Base-by-base conservation (phyloP, 2,113 vertebrate species). In the Phrynosoma platyrhinos region DNA sequence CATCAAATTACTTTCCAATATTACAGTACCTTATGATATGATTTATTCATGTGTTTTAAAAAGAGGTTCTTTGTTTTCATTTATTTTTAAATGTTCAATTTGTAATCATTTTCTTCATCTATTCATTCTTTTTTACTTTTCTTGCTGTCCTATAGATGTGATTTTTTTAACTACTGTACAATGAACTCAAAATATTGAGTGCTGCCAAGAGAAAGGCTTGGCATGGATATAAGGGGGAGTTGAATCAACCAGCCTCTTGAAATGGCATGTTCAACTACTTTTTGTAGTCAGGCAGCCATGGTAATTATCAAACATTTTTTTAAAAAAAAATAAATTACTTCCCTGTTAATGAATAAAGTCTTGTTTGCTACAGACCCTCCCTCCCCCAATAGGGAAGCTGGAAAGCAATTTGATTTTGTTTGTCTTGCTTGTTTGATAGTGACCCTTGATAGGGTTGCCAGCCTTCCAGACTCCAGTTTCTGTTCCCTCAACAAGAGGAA, bases 261-360 rank as follows among this genome's bases (percentile, higher is more conserved):
- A 76, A 77, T 62, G 53, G n/a, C 69, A 86, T 6, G 79, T 58
- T 86, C 71, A 55, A 47, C 79, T 82, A 78, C 79, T 86, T 90
- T 83, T 47, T 78, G 47, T 72, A 82, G 62, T 36, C 47, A 71
- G 32, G 77, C 32, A 82, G n/a, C 84, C 88, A 86, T 86, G 27
- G 62, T 84, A 86, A 86, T 69, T 78, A 72, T 82, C 84, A 82
- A 69, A 42, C n/a, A 55, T 80, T 80, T 14, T 68, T 80, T 80
- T 14, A 7, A 75, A 85, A 76, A 76, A 85, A 40, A 81, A 68
- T 55, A 58, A 75, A 58, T 85, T 53, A 85, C 79, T 89, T 53
- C 88, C 83, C 42, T 83, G 77, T 68, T 85, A 64, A 85, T 53
- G 20, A 75, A 69, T 58, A 85, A 62, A 81, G 12, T 64, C 42